Evolutionary conservation across 2,888 invertebrate genomes (phyloP), one percentile per base, ranked within the genome.

Genomic region (Hoplodrina blanda): DNA sequence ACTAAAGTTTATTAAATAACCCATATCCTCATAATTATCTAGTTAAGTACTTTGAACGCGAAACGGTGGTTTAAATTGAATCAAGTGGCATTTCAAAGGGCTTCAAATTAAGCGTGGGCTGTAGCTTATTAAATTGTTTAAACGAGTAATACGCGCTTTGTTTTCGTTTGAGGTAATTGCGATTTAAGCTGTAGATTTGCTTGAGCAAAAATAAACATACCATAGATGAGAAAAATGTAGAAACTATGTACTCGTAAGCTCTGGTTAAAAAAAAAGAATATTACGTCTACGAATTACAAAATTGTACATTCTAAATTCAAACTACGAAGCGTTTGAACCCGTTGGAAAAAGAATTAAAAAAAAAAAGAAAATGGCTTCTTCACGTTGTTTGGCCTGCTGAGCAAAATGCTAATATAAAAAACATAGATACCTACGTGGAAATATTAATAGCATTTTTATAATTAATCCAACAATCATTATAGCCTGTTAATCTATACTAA

Each of bases 31-130:
- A 70, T 81, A 77, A 81, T 79, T 65, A 83, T 82, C 86, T 89
- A 92, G 87, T 92, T 93, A 93, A 93, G 93, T 93, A 93, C 93
- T 82, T 80, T 74, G 72, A 67, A 78, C 79, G 84, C 73, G 73
- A 80, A 66, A 49, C 74, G 15, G 41, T 76, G 61, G 54, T 62
- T 67, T 6, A 44, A 67, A 80, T 78, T 78, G 78, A 78, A 80
- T 67, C 6, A 78, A 80, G 63, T 80, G 77, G 71, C 30, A 2
- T 19, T 49, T 15, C 17, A n/a, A 7, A 53, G n/a, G 54, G 50
- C 52, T 53, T 53, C 52, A 65, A 55, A 70, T 70, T 80, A 57
- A 64, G 49, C 62, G 76, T 67, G 63, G 62, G 62, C 2, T 11
- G 49, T 33, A 19, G 19, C 13, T 54, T 10, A 62, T 44, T 25